These are phyloP conservation scores for Brachionus rubens DNA, from an alignment of 1,140 invertebrate genomes.

Conservation along the genomic window DNA sequence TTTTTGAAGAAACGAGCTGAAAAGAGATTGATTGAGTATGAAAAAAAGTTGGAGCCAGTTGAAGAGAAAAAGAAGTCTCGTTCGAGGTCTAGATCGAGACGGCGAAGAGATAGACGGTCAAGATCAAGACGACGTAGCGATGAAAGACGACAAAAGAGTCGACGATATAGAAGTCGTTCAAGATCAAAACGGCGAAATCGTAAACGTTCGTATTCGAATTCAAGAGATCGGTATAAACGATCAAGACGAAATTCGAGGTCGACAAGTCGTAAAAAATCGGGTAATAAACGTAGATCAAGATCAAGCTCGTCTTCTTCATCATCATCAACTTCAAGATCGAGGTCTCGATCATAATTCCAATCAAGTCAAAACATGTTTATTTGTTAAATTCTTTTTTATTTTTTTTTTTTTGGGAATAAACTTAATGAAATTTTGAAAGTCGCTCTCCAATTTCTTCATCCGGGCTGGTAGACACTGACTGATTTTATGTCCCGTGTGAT, in stretches of 20 bases:
- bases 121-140: conserved; percentile 29
- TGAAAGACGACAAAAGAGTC: background rate
- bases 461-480: too few relatives aligned
- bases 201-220: too few relatives aligned
- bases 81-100: background rate
- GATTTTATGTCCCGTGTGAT: too few relatives aligned
- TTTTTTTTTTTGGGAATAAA: background rate
- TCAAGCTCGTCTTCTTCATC: background rate
- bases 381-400: background rate
- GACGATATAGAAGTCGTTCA: background rate
- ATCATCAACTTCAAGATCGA: background rate
- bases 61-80: background rate
- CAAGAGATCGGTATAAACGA: background rate
- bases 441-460: background rate
- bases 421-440: background rate
- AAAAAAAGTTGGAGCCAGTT: background rate
- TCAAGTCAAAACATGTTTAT: background rate
- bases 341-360: background rate
- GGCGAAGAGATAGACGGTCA: background rate
- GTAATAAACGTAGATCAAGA: background rate
- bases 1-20: conserved; percentile 2
- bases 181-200: background rate
- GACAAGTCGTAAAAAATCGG: background rate
- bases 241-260: background rate
- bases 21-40: background rate